Evolutionary conservation across 2,888 invertebrate species (phyloP).

Genomic region (Lasioglossum morio): DNA sequence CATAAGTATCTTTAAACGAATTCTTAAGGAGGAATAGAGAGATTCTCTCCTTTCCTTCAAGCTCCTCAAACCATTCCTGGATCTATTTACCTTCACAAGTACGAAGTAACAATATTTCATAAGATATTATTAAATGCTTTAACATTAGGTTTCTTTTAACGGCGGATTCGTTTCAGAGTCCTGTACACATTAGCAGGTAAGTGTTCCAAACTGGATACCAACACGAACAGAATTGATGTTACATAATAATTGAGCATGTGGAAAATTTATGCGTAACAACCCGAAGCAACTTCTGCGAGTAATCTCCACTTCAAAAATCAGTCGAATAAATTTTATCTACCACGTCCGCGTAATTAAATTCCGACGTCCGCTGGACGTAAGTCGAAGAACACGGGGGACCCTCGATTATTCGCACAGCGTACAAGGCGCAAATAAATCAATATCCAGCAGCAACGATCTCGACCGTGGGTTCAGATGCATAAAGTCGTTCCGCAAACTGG

Average conservation of each 20-base stretch:
- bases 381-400: not conserved
- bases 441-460: not conserved
- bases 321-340: not conserved
- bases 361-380: not conserved
- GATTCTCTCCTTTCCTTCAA: not conserved
- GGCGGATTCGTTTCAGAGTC: not conserved
- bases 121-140: too few relatives aligned
- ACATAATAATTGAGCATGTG: not conserved
- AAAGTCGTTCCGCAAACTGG: not conserved
- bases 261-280: not conserved
- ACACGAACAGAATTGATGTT: not conserved
- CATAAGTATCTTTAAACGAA: not conserved
- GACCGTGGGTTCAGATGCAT: not conserved
- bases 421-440: slow-evolving; percentile 9
- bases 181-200: not conserved
- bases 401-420: not conserved
- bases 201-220: not conserved
- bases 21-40: not conserved
- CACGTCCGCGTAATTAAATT: not conserved
- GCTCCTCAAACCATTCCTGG: not conserved
- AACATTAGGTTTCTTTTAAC: not conserved
- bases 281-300: not conserved
- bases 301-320: not conserved
- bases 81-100: not conserved
- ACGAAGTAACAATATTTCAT: not conserved